Evolutionary conservation across 2,888 invertebrate genomes (phyloP).

Genomic region (Acanthococcus lagerstroemiae): DNA sequence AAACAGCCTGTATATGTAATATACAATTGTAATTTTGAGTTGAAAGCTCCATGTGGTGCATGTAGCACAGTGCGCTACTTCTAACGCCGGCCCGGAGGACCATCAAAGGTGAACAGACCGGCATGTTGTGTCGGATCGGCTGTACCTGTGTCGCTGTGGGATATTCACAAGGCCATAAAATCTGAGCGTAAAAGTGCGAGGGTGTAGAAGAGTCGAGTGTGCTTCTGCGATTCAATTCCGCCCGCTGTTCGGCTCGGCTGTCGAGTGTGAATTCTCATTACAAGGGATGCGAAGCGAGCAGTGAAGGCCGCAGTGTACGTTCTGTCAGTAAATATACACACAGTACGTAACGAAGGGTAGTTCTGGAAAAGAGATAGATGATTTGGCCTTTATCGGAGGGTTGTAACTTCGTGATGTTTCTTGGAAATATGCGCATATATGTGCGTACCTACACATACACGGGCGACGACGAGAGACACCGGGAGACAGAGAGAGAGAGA

Average conservation of each 20-base stretch:
- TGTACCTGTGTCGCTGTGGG: too few relatives aligned
- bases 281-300: background rate
- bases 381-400: conserved; percentile 3
- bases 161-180: background rate
- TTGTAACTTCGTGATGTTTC: conserved; percentile 5
- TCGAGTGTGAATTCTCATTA: background rate
- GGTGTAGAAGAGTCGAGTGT: background rate
- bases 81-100: too few relatives aligned
- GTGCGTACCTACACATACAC: background rate
- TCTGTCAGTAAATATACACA: background rate
- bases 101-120: too few relatives aligned
- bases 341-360: background rate
- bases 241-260: background rate
- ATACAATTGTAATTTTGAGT: too few relatives aligned
- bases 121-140: too few relatives aligned
- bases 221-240: background rate
- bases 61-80: too few relatives aligned
- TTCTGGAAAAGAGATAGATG: conserved; percentile 6
- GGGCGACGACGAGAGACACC: background rate
- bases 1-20: too few relatives aligned
- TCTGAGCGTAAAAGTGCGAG: background rate
- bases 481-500: background rate
- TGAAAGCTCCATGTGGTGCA: too few relatives aligned
- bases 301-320: background rate
- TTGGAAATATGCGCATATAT: conserved; percentile 2